Conservation (phyloP, 2,113 vertebrate genomes). For the Oceanites oceanicus region DNA sequence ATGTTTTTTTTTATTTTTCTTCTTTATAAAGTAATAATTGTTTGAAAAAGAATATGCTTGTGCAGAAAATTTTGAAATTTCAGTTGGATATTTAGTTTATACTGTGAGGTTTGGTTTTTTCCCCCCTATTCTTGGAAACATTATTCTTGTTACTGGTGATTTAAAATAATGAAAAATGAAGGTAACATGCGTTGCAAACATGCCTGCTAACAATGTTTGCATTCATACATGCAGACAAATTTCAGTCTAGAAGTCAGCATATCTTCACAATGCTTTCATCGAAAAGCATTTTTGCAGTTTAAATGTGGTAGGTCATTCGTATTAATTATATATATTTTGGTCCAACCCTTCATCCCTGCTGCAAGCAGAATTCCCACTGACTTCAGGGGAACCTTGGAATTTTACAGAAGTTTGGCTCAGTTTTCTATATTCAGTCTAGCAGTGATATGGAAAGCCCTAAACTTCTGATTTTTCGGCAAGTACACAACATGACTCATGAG, state of each 20-base stretch:
- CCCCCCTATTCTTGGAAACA: neutral
- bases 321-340: neutral
- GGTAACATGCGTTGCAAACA: neutral
- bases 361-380: neutral
- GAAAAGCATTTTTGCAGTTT: neutral
- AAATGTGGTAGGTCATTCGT: neutral
- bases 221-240: neutral
- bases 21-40: neutral
- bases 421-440: neutral
- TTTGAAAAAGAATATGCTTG: neutral
- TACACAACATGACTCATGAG: neutral
- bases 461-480: neutral
- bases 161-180: neutral
- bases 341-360: neutral
- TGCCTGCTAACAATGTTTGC: neutral
- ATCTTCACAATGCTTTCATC: neutral
- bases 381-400: neutral
- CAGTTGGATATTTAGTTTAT: neutral
- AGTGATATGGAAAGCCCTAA: neutral
- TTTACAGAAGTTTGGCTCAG: neutral
- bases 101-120: neutral
- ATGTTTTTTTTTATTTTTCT: neutral
- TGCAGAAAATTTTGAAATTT: neutral
- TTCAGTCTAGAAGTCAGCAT: neutral
- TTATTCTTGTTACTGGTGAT: neutral